These are phyloP conservation scores for Sus scrofa DNA, from an alignment of 2,113 vertebrate genomes.

Conservation along the genomic window T2T-Sscrofa CM000824.6:58779001-58779500, in stretches of 20 bases:
- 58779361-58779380: background rate
- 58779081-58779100: background rate
- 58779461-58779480: too few species aligned
- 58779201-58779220: background rate
- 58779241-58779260: background rate
- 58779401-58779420: fast-evolving
- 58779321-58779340: background rate
- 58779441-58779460: background rate
- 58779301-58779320: background rate
- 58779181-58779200: background rate
- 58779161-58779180: background rate
- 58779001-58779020: too few species aligned
- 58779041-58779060: background rate
- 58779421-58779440: background rate
- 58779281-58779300: background rate
- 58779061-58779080: too few species aligned
- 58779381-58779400: background rate
- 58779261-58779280: background rate
- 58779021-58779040: background rate
- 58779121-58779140: background rate
- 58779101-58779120: background rate
- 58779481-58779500: background rate
- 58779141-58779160: background rate
- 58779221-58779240: background rate
- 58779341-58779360: background rate